Evolutionary conservation across 2,113 vertebrate species (phyloP).

Genomic region (Miniopterus natalensis): DNA sequence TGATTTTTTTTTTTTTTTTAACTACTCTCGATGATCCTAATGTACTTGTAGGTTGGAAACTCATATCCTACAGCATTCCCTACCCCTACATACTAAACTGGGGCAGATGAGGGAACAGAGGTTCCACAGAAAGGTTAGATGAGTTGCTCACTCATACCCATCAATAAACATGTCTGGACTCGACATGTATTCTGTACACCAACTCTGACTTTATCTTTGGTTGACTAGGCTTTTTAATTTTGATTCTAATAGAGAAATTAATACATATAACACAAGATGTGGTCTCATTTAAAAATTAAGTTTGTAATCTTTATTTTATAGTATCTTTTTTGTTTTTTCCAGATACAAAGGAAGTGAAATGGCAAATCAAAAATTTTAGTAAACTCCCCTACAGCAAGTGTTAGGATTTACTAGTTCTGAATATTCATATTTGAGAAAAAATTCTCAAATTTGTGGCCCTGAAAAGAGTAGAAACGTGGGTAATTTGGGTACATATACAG

Average conservation of each 20-base stretch:
- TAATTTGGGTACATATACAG: constrained; percentile 19
- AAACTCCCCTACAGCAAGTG: constrained; percentile 26
- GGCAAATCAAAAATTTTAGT: constrained; percentile 32
- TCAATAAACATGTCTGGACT: neutral
- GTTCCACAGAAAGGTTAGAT: neutral
- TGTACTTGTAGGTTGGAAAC: constrained; percentile 3
- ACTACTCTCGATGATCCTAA: neutral
- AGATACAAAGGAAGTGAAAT: constrained; percentile 27
- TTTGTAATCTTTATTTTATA: constrained; percentile 69
- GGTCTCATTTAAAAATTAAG: constrained; percentile 39
- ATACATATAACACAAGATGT: constrained; percentile 44
- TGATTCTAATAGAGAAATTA: constrained; percentile 37
- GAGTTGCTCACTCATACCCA: neutral
- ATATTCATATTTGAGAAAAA: constrained; percentile 58
- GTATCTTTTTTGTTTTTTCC: constrained; percentile 18
- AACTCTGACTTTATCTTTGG: constrained; percentile 57
- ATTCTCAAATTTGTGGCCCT: neutral
- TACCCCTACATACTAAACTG: constrained; percentile 9
- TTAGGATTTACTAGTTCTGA: constrained; percentile 48
- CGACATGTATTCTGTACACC: neutral
- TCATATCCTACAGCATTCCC: neutral
- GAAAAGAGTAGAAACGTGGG: constrained; percentile 12
- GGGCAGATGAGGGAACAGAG: neutral
- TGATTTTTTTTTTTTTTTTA: neutral
- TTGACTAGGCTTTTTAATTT: constrained; percentile 40